These are phyloP conservation scores for Botia kubotai DNA, from an alignment of 2,797 vertebrate species.

Conservation along the genomic window DNA sequence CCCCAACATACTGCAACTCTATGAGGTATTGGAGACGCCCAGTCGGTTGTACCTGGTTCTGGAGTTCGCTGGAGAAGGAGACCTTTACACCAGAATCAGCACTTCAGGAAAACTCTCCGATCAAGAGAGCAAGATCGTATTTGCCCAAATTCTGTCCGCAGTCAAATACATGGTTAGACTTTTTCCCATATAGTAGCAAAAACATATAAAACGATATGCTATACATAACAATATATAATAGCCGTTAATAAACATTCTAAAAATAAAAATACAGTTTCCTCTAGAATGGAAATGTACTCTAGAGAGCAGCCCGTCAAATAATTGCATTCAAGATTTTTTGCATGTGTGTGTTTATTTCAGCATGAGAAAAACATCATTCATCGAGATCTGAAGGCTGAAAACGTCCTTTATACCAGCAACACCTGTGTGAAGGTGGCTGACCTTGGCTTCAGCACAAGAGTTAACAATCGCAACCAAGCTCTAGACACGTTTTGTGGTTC, in stretches of 20 bases:
- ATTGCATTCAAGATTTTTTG: neutral
- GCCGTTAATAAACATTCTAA: too few species aligned
- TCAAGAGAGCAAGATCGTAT: slow-evolving; percentile 84
- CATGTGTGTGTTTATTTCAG: slow-evolving; percentile 70
- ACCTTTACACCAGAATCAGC: slow-evolving; percentile 88
- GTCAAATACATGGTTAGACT: slow-evolving; percentile 92
- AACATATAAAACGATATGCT: too few species aligned
- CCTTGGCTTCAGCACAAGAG: slow-evolving; percentile 90
- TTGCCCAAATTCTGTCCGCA: slow-evolving; percentile 92
- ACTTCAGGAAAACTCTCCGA: slow-evolving; percentile 86
- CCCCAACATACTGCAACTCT: slow-evolving; percentile 90
- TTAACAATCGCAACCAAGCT: slow-evolving; percentile 78
- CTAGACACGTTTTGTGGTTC: slow-evolving; percentile 96
- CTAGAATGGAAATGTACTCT: neutral
- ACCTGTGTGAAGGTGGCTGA: slow-evolving; percentile 93
- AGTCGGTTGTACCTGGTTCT: slow-evolving; percentile 90
- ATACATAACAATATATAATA: too few species aligned
- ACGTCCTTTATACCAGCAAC: slow-evolving; percentile 84
- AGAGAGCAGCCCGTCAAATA: too few species aligned
- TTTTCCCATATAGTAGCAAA: neutral
- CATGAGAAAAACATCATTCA: slow-evolving; percentile 91
- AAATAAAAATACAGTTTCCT: neutral
- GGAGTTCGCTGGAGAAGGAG: slow-evolving; percentile 93
- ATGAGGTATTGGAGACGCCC: slow-evolving; percentile 91
- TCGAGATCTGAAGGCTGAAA: slow-evolving; percentile 95